These are phyloP conservation scores for Xestoiulus laeticollis DNA, from an alignment of 2,888 invertebrate genomes.

Conservation along the genomic window DNA sequence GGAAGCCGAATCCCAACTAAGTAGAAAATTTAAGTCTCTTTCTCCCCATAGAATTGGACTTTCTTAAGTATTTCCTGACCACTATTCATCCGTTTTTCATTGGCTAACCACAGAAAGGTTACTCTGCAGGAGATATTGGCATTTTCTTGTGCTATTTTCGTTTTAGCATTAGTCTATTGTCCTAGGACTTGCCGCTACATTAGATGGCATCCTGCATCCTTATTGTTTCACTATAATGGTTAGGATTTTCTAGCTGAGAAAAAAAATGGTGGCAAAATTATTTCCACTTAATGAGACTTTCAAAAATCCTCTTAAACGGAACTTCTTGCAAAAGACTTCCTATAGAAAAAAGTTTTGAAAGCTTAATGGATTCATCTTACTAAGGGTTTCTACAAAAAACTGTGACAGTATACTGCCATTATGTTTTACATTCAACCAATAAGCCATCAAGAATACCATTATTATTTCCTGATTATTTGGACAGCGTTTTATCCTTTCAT, in stretches of 20 bases:
- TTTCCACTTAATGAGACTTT: not conserved
- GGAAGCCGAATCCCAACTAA: not conserved
- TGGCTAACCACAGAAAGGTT: not conserved
- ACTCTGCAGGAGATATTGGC: not conserved
- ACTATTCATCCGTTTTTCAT: not conserved
- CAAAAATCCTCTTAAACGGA: not conserved
- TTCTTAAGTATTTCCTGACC: not conserved
- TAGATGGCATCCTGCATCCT: not conserved
- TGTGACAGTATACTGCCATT: not conserved
- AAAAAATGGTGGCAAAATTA: not conserved
- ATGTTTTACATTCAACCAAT: not conserved
- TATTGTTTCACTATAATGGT: not conserved
- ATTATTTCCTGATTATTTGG: slow-evolving; percentile 12
- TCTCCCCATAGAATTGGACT: not conserved
- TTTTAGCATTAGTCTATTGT: not conserved
- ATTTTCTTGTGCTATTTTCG: not conserved
- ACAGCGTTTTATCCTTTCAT: not conserved
- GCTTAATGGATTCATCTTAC: not conserved
- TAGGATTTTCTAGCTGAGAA: not conserved
- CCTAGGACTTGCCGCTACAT: not conserved
- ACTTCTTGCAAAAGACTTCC: not conserved
- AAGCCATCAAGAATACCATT: not conserved
- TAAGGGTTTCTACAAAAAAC: not conserved
- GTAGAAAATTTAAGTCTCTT: not conserved
- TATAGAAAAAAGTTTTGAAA: not conserved